These are phyloP conservation scores for Nomada ruficornis DNA, from an alignment of 2,888 invertebrate genomes.

Conservation along the genomic window DNA sequence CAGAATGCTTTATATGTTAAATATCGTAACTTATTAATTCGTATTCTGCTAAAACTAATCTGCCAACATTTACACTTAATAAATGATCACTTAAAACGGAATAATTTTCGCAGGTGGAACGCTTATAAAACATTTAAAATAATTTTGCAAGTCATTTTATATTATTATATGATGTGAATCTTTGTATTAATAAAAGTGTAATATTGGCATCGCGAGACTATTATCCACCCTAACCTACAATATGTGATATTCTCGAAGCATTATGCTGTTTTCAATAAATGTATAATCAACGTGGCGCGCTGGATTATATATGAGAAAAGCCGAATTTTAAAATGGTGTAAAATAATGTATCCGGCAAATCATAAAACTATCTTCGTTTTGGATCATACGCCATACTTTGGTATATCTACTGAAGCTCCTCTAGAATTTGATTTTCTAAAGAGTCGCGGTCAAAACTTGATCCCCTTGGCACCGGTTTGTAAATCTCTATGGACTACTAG, in stretches of 20 bases:
- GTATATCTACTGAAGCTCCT: constrained; percentile 92
- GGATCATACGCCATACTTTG: constrained; percentile 97
- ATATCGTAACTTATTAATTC: neutral
- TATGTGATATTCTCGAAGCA: constrained; percentile 3
- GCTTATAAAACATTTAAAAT: neutral
- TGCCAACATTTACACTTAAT: neutral
- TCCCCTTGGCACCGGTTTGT: constrained; percentile 92
- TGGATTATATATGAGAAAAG: constrained; percentile 15
- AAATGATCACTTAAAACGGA: neutral
- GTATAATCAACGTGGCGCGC: constrained; percentile 16
- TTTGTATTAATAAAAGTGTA: neutral
- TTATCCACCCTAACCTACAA: constrained; percentile 47
- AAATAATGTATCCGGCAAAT: constrained; percentile 89
- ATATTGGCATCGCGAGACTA: constrained; percentile 1
- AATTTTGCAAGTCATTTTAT: neutral
- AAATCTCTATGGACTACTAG: constrained; percentile 98
- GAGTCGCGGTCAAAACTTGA: constrained; percentile 87
- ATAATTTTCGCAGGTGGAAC: neutral
- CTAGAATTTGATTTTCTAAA: constrained; percentile 91
- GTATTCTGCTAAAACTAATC: neutral
- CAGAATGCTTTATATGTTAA: neutral
- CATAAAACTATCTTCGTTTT: constrained; percentile 98
- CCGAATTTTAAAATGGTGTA: constrained; percentile 46
- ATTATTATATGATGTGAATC: neutral
- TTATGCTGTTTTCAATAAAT: constrained; percentile 25